Evolutionary conservation across 2,797 vertebrate species (phyloP), one percentile per base, ranked within the genome.

Genomic region (Hydrophis major): DNA sequence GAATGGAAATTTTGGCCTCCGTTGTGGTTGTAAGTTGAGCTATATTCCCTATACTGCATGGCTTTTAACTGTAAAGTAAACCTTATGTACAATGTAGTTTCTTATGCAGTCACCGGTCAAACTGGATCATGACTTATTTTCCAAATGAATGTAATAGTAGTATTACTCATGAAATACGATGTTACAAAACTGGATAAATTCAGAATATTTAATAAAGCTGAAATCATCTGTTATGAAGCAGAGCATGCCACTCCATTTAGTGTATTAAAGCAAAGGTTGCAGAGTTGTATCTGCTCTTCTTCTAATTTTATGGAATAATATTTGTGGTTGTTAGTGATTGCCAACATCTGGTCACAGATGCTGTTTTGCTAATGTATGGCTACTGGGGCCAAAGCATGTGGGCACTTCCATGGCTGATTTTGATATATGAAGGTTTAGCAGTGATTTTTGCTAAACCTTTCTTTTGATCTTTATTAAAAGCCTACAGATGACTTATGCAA

Each of bases 131-230:
- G 50, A 28, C 69, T 55, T 89, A 91, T 89, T 87, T 92, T 83
- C n/a, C 53, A 57, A 56, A 63, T 28, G 86, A 57, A 86, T 66
- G 20, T 89, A 89, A 50, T 14, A 50, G 50, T 91, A 87, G 60
- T 6, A 90, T 93, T 91, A 90, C 16, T 89, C 88, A 92, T 69
- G 88, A 91, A 93, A 53, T 28, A 59, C 90, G 93, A 6, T 6
- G 20, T 63, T 18, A 91, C 91, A 18, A 88, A 47, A 22, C 57
- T 55, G 47, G 42, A 88, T 61, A n/a, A 89, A 88, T 57, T 78
- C 42, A 18, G 55, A 8, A 78, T 88, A 78, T 53, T 83, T 60
- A 69, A 88, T 32, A 83, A n/a, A 55, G n/a, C 47, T 88, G 66
- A 60, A 92, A 56, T 90, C 32, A 87, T 90, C 20, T 88, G 4